Base-by-base conservation (phyloP, 1,140 invertebrate genomes). In the Drosophila suzukii region DNA sequence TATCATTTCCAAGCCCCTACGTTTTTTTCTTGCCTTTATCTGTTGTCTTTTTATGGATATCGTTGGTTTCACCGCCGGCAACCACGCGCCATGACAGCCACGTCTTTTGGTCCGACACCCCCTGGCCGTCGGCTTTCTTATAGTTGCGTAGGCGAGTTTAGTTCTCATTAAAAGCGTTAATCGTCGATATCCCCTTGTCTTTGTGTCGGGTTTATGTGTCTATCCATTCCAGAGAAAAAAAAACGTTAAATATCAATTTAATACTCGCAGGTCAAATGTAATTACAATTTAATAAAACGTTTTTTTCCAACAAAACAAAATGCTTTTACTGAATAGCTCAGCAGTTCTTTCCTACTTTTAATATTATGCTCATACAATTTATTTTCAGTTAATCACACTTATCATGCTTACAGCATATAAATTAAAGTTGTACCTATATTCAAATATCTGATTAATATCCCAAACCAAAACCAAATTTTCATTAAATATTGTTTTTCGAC, bases 151-250 rank as follows among this genome's bases (percentile, higher is more conserved):
- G 83, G 82, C 83, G 79, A 88, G 83, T 73, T 76, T 86, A 83
- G 83, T 83, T 83, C 84, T 86, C 83, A 86, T 86, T 86, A 86
- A 83, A 88, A 88, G 56, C 75, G 75, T 88, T 88, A 86, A 86
- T 86, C 83, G 83, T 61, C 74, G 58, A 56, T 68, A 63, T 44
- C 78, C 61, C 67, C 77, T 72, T 76, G 54, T 53, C 27, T 8
- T 6, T 13, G 7, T 27, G 47, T 15, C 24, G 47, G 47, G 24
- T 13, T n/a, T 49, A n/a, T 30, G 41, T 17, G 15, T 8, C 41
- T 0, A 8, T 30, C 46, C 7, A n/a, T 7, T 13, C n/a, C 47
- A 50, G 27, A 6, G n/a, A 7, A 50, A 4, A 15, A 15, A 50
- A 50, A 32, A 7, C 30, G 30, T 0, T 32, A 20, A 20, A 20